These are phyloP conservation scores for Andricus grossulariae DNA, from an alignment of 1,140 invertebrate genomes.

Conservation along the genomic window DNA sequence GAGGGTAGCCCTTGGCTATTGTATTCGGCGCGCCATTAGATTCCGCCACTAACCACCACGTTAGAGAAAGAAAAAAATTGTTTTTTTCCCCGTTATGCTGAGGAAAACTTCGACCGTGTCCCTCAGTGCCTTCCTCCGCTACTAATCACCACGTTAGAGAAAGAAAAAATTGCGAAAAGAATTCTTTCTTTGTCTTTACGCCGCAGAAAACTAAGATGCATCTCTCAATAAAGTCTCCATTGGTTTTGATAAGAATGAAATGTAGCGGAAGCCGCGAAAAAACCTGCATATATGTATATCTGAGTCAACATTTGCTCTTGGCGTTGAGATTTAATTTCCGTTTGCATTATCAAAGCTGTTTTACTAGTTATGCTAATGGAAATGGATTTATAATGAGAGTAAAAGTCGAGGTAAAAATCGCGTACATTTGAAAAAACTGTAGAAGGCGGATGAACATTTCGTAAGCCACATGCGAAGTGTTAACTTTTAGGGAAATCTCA, in stretches of 20 bases:
- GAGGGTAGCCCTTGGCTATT: conserved; percentile 51
- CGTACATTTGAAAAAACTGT: too few species aligned
- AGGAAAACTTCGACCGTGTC: background rate
- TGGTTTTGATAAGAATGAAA: background rate
- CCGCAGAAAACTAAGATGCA: background rate
- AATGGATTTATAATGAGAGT: too few species aligned
- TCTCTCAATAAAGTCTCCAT: background rate
- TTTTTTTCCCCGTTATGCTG: background rate
- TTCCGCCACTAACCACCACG: conserved; percentile 33
- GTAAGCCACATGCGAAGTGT: background rate
- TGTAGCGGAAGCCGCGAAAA: too few species aligned
- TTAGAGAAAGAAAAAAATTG: conserved; percentile 24
- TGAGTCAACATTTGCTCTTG: too few species aligned
- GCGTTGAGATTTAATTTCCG: too few species aligned
- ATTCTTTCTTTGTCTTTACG: background rate
- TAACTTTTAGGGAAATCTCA: conserved; percentile 48
- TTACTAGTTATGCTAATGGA: too few species aligned
- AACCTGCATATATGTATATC: too few species aligned
- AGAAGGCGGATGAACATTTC: background rate
- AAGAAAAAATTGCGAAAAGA: background rate
- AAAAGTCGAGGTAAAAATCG: too few species aligned
- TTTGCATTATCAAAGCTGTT: too few species aligned
- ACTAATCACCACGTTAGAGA: conserved; percentile 33
- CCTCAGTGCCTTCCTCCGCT: conserved; percentile 1
- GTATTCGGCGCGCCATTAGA: conserved; percentile 43